These are phyloP conservation scores for Luscinia luscinia DNA, from an alignment of 2,797 vertebrate genomes.

Conservation along the genomic window DNA sequence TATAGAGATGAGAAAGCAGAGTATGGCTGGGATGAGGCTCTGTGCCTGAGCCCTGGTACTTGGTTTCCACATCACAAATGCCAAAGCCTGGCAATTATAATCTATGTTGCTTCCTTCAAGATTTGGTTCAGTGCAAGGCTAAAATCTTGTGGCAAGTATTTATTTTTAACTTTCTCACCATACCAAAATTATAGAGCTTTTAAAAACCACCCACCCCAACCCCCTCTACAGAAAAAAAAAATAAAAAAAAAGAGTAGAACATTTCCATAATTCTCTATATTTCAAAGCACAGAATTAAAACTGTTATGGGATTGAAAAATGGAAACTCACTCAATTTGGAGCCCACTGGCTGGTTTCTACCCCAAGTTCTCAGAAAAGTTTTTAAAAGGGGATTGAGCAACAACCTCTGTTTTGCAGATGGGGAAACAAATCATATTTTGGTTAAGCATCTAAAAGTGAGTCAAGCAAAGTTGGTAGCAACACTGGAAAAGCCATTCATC, in stretches of 20 bases:
- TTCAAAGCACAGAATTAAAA: conserved; percentile 32
- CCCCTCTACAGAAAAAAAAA: no score
- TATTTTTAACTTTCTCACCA: conserved; percentile 19
- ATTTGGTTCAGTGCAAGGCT: not conserved
- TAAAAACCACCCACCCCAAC: not conserved
- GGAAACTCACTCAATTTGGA: not conserved
- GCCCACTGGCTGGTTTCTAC: not conserved
- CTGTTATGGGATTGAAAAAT: not conserved
- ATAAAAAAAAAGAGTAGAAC: not conserved
- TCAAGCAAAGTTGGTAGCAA: not conserved
- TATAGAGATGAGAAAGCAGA: not conserved
- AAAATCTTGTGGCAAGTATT: conserved; percentile 22
- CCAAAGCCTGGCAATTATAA: not conserved
- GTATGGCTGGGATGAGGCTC: not conserved
- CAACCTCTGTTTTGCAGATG: not conserved
- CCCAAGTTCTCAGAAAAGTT: not conserved
- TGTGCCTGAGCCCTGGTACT: not conserved
- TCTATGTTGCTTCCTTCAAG: not conserved
- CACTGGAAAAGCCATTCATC: not conserved
- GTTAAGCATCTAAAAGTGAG: not conserved
- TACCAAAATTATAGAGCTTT: conserved; percentile 14
- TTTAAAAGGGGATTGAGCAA: not conserved
- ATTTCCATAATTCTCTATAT: not conserved
- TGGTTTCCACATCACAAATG: conserved; percentile 11
- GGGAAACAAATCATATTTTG: not conserved